Conservation (phyloP, 1,140 invertebrate genomes). For the Sycobia sp. region DNA sequence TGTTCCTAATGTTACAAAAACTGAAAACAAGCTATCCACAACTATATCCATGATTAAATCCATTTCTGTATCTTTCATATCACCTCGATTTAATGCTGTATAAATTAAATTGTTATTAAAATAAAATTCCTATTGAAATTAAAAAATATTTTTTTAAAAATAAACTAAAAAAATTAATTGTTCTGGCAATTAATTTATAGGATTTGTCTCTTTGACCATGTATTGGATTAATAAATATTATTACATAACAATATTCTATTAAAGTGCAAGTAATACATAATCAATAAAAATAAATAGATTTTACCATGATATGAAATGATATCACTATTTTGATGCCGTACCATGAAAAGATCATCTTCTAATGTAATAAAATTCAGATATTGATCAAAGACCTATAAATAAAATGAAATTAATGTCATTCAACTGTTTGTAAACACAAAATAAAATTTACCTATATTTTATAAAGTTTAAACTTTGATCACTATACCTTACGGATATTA, state of each 20-base stretch:
- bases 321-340: slow-evolving; percentile 91
- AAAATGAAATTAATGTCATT: not conserved
- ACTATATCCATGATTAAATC: slow-evolving; percentile 92
- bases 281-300: slow-evolving; percentile 36
- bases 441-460: slow-evolving; percentile 2
- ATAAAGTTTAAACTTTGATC: not conserved
- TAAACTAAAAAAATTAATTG: too few species aligned
- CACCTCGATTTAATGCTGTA: slow-evolving; percentile 89
- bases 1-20: slow-evolving; percentile 93
- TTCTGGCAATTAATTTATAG: too few species aligned
- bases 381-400: slow-evolving; percentile 83
- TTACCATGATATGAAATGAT: slow-evolving; percentile 90
- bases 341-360: slow-evolving; percentile 96
- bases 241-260: not conserved
- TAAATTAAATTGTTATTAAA: slow-evolving; percentile 24
- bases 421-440: slow-evolving; percentile 2
- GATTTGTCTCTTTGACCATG: too few species aligned
- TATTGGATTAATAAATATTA: not conserved
- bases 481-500: slow-evolving; percentile 84
- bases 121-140: not conserved
- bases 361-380: slow-evolving; percentile 98
- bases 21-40: slow-evolving; percentile 95
- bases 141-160: slow-evolving; percentile 1
- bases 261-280: slow-evolving; percentile 13
- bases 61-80: slow-evolving; percentile 96